Conservation (phyloP, 2,113 vertebrate genomes). For the Pungitius pungitius region DNA sequence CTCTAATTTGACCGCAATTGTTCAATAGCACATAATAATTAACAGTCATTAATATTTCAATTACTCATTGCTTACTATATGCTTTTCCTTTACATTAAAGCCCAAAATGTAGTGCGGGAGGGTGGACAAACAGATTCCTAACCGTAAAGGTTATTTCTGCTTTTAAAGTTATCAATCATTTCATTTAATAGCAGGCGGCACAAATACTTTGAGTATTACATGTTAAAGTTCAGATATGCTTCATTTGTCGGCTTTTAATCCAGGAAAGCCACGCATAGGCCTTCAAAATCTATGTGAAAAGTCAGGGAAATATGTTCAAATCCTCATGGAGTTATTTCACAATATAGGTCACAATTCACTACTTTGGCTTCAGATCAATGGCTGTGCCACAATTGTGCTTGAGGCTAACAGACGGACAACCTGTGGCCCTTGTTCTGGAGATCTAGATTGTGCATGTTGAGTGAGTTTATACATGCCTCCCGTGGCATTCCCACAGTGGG, state of each 20-base stretch:
- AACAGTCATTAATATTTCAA: conserved; percentile 37
- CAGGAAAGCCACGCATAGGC: background rate
- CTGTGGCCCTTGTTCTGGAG: conserved; percentile 32
- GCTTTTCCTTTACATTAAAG: background rate
- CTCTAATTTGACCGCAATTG: background rate
- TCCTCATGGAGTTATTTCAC: background rate
- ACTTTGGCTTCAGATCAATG: conserved; percentile 28
- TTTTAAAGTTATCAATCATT: background rate
- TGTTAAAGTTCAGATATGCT: background rate
- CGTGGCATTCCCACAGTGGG: conserved; percentile 39
- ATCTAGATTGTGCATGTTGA: conserved; percentile 18
- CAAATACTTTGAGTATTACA: background rate
- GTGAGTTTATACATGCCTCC: conserved; percentile 27
- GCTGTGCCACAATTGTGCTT: conserved; percentile 10
- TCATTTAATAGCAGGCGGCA: background rate
- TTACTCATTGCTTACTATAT: conserved; percentile 18
- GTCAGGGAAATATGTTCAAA: conserved; percentile 1
- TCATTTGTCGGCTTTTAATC: background rate
- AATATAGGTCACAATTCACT: conserved; percentile 17
- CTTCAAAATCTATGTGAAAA: too few species aligned
- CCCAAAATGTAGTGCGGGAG: background rate
- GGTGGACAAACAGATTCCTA: background rate
- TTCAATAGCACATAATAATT: conserved; percentile 14
- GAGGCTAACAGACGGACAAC: conserved; percentile 61
- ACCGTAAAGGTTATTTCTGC: background rate